phyloP scores from a whole-genome alignment of 2,888 invertebrate species.

The Strigamia transsilvanica region DNA sequence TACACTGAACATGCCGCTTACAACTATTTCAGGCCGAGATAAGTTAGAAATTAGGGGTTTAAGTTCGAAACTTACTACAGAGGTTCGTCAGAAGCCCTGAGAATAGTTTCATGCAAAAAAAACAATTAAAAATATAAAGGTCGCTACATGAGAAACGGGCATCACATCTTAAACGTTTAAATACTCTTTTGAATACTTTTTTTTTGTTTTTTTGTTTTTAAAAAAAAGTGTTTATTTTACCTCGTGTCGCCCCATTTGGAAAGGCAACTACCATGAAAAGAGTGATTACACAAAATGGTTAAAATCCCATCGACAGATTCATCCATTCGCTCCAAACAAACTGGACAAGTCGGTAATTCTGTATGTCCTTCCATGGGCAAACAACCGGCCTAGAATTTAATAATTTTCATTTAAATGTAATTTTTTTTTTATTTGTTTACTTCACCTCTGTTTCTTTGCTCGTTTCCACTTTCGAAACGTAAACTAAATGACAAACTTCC shows the following conservation, averaged over 20 bases:
- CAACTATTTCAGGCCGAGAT: not conserved
- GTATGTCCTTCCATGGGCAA: constrained; percentile 75
- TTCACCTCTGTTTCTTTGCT: constrained; percentile 74
- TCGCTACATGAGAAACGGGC: constrained; percentile 32
- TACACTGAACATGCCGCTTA: not conserved
- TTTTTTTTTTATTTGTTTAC: not conserved
- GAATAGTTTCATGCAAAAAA: constrained; percentile 54
- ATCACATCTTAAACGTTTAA: not conserved
- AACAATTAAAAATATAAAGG: constrained; percentile 37
- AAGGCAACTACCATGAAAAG: constrained; percentile 94
- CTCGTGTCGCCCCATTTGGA: constrained; percentile 94
- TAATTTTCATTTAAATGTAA: not conserved
- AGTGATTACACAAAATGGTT: constrained; percentile 97
- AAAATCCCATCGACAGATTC: constrained; percentile 97
- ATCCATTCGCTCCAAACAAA: constrained; percentile 92
- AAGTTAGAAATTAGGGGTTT: not conserved
- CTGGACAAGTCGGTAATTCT: constrained; percentile 96
- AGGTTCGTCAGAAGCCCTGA: constrained; percentile 51
- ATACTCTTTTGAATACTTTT: not conserved
- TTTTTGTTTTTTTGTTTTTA: not conserved
- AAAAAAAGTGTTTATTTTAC: constrained; percentile 60
- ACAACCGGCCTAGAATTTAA: constrained; percentile 62
- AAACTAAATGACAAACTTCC: constrained; percentile 91
- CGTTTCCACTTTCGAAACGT: constrained; percentile 92
- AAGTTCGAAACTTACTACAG: constrained; percentile 50